Percentiles rank a stretch among this genome's conserved stretches.
Conservation (phyloP, 2,113 vertebrate genomes). For the Nasalis larvatus region DNA sequence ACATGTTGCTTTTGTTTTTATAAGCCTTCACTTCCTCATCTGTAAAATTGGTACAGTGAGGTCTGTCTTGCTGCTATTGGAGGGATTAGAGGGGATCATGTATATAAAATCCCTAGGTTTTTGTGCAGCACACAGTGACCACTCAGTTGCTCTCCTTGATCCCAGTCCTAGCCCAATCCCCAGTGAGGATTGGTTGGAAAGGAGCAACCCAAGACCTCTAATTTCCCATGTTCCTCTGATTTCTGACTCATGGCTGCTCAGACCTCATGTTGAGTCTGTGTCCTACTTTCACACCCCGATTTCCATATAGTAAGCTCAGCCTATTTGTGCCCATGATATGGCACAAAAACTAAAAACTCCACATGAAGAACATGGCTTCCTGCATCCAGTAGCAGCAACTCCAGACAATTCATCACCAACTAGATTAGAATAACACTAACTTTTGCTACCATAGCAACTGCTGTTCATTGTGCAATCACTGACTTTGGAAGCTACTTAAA, state of each 20-base stretch:
- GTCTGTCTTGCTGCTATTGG: background rate
- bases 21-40: background rate
- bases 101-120: background rate
- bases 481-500: slow-evolving; percentile 56
- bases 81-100: rapidly evolving
- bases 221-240: background rate
- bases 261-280: too few relatives aligned
- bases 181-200: background rate
- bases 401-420: background rate
- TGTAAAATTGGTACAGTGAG: background rate
- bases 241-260: background rate
- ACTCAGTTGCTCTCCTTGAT: rapidly evolving
- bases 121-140: rapidly evolving
- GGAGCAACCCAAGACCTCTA: background rate
- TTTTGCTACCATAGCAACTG: slow-evolving; percentile 55
- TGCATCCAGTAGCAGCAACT: background rate
- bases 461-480: background rate
- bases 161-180: background rate
- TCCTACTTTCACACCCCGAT: background rate
- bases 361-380: background rate
- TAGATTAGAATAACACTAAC: slow-evolving; percentile 28
- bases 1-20: background rate
- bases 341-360: background rate
- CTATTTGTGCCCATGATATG: background rate
- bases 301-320: background rate